These are phyloP conservation scores for Sesia bembeciformis DNA, from an alignment of 2,888 invertebrate species.

Conservation along the genomic window DNA sequence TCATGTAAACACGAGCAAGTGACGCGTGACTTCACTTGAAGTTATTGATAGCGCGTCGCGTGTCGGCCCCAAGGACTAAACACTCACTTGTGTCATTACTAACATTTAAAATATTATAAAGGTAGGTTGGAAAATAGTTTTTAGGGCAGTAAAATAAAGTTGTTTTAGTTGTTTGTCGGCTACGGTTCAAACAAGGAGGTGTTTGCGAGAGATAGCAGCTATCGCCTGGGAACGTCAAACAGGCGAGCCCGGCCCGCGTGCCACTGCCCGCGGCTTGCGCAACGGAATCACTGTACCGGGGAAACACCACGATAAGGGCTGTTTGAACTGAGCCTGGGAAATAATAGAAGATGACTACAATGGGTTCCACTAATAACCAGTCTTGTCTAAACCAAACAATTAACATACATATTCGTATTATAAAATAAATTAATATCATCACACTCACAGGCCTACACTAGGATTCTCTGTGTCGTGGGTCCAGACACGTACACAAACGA, in stretches of 20 bases:
- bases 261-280: conserved; percentile 47
- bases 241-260: conserved; percentile 55
- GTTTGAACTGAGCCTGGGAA: not conserved
- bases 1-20: conserved; percentile 44
- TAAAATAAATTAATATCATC: too few species aligned
- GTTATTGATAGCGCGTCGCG: conserved; percentile 57
- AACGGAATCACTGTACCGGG: conserved; percentile 31
- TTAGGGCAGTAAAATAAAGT: conserved; percentile 12
- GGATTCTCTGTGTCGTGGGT: too few species aligned
- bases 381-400: not conserved
- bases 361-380: too few species aligned
- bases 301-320: conserved; percentile 15
- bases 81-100: not conserved
- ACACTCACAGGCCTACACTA: too few species aligned
- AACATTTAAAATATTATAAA: not conserved
- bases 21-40: conserved; percentile 62
- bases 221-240: conserved; percentile 72
- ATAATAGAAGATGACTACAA: not conserved
- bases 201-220: conserved; percentile 68
- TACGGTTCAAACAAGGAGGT: conserved; percentile 62
- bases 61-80: conserved; percentile 28
- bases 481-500: too few species aligned
- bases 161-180: conserved; percentile 32
- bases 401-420: too few species aligned
- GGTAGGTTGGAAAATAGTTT: conserved; percentile 11